These are phyloP conservation scores for Lottia gigantea DNA, from an alignment of 2,888 invertebrate genomes.

Conservation along the genomic window DNA sequence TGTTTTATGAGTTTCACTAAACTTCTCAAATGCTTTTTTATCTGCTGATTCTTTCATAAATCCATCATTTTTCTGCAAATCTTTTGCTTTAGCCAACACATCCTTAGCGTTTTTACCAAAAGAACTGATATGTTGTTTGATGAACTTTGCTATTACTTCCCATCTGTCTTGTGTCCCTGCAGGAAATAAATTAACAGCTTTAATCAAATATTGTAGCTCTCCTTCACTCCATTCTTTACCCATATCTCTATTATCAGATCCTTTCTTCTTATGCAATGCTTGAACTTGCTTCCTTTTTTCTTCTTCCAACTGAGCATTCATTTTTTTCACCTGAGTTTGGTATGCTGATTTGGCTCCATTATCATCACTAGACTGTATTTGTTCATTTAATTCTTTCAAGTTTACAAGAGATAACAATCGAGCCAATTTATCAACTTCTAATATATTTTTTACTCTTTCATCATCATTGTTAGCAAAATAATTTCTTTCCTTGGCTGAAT, in stretches of 20 bases:
- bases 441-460: conserved; percentile 84
- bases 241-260: conserved; percentile 37
- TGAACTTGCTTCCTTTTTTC: conserved; percentile 73
- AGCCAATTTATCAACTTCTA: conserved; percentile 91
- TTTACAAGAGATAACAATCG: conserved; percentile 71
- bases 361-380: conserved; percentile 55
- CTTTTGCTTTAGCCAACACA: conserved; percentile 94
- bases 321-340: conserved; percentile 48
- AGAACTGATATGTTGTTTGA: conserved; percentile 76
- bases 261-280: conserved; percentile 43
- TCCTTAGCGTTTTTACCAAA: conserved; percentile 80
- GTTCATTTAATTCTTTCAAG: conserved; percentile 81
- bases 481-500: conserved; percentile 67
- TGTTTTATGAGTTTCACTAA: conserved; percentile 81
- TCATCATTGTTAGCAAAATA: conserved; percentile 81
- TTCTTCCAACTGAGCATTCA: conserved; percentile 82
- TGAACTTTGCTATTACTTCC: conserved; percentile 95
- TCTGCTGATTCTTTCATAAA: conserved; percentile 86
- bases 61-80: conserved; percentile 80
- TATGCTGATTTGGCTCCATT: conserved; percentile 62
- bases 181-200: conserved; percentile 97
- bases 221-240: conserved; percentile 82
- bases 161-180: conserved; percentile 92
- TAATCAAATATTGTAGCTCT: conserved; percentile 89
- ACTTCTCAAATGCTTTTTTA: conserved; percentile 89